Evolutionary conservation across 1,140 invertebrate species (phyloP).

Genomic region (Bombus turneri): DNA sequence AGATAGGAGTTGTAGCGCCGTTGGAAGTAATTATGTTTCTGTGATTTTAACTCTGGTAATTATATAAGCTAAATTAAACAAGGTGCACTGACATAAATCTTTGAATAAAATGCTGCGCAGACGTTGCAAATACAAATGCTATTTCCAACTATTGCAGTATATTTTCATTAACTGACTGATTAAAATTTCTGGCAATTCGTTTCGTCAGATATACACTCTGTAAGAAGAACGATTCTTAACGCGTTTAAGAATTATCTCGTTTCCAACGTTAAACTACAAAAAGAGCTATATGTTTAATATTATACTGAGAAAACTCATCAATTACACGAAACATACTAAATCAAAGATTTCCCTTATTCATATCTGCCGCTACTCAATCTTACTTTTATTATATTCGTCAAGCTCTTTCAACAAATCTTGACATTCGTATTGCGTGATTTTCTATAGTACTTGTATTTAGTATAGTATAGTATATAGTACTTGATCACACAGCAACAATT

Average conservation of each 20-base stretch:
- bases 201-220: background rate
- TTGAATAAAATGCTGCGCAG: background rate
- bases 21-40: background rate
- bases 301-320: background rate
- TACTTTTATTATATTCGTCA: background rate
- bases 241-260: background rate
- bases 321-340: background rate
- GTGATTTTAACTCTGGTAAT: background rate
- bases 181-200: background rate
- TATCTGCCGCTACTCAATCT: too few relatives aligned
- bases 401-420: background rate
- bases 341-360: background rate
- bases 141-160: background rate
- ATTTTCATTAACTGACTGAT: background rate
- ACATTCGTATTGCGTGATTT: background rate
- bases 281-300: background rate
- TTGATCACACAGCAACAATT: background rate
- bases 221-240: background rate
- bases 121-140: background rate
- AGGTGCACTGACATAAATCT: background rate
- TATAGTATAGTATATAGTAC: background rate
- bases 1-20: background rate
- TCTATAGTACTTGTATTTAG: background rate
- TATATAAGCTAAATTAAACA: background rate
- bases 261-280: background rate